These are phyloP conservation scores for Hoplodrina ambigua DNA, from an alignment of 2,888 invertebrate species.

Conservation along the genomic window DNA sequence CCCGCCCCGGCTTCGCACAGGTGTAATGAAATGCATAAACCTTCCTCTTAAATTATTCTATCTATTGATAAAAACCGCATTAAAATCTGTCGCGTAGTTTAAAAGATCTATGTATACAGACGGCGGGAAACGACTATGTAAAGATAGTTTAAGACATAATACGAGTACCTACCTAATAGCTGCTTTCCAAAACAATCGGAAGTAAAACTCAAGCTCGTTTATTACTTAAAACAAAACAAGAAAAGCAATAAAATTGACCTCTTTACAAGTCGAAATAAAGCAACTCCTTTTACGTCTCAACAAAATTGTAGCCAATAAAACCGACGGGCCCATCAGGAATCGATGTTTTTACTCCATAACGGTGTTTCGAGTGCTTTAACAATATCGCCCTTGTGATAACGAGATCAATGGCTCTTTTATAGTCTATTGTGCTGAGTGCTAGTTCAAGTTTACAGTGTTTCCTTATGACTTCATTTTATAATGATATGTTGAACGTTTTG, in stretches of 20 bases:
- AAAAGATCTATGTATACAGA: too few relatives aligned
- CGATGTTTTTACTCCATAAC: slow-evolving; percentile 58
- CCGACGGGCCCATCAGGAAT: slow-evolving; percentile 42
- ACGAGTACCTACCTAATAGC: slow-evolving; percentile 6
- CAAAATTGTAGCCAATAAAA: slow-evolving; percentile 56
- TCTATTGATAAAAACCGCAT: too few relatives aligned
- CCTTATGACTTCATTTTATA: slow-evolving; percentile 59
- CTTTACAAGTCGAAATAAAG: slow-evolving; percentile 51
- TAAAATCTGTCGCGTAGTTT: too few relatives aligned
- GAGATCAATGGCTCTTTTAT: slow-evolving; percentile 61
- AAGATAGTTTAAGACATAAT: too few relatives aligned
- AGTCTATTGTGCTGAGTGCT: slow-evolving; percentile 49
- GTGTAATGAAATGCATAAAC: too few relatives aligned
- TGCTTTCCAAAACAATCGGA: slow-evolving; percentile 31
- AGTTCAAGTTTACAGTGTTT: slow-evolving; percentile 57
- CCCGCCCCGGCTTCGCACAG: too few relatives aligned
- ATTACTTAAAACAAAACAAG: slow-evolving; percentile 40
- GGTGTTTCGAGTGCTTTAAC: slow-evolving; percentile 51
- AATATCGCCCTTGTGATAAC: slow-evolving; percentile 62
- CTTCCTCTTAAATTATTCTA: too few relatives aligned
- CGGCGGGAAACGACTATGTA: too few relatives aligned
- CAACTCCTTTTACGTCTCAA: slow-evolving; percentile 39
- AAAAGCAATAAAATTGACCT: slow-evolving; percentile 51
- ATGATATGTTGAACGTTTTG: slow-evolving; percentile 31
- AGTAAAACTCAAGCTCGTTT: slow-evolving; percentile 35